Evolutionary conservation across 2,113 vertebrate genomes (phyloP).

Genomic region (Chelonoidis abingdonii): DNA sequence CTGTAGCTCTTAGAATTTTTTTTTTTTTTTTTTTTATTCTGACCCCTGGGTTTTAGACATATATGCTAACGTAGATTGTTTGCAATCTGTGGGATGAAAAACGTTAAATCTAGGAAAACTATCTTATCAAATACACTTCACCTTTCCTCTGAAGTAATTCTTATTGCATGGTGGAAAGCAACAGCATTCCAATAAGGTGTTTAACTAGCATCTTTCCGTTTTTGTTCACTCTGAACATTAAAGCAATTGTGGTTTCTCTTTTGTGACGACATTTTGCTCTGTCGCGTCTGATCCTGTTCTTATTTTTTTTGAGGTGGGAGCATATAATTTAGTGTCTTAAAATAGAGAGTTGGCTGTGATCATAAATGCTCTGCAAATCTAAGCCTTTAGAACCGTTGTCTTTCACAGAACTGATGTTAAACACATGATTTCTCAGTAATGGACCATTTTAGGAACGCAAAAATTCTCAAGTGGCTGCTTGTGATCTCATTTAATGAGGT

Average conservation of each 20-base stretch:
- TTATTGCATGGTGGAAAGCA: not conserved
- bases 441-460: not conserved
- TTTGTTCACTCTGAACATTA: not conserved
- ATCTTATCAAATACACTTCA: not conserved
- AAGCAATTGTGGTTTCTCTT: not conserved
- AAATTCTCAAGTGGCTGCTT: not conserved
- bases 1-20: not conserved
- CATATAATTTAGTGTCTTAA: not conserved
- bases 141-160: not conserved
- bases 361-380: not conserved
- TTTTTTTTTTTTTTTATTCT: not conserved
- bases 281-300: not conserved
- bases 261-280: not conserved
- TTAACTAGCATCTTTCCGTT: not conserved
- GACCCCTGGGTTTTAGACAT: not conserved
- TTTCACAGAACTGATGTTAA: accelerated
- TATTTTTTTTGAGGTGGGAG: not conserved
- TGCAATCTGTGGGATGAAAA: not conserved
- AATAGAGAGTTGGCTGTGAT: not conserved
- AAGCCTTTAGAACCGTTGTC: accelerated
- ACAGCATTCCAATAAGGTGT: not conserved
- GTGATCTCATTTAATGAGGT: slow-evolving; percentile 37
- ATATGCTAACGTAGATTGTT: not conserved
- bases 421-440: not conserved
- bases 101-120: not conserved